Evolutionary conservation across 2,797 vertebrate genomes (phyloP).

Genomic region (Erethizon dorsatum): DNA sequence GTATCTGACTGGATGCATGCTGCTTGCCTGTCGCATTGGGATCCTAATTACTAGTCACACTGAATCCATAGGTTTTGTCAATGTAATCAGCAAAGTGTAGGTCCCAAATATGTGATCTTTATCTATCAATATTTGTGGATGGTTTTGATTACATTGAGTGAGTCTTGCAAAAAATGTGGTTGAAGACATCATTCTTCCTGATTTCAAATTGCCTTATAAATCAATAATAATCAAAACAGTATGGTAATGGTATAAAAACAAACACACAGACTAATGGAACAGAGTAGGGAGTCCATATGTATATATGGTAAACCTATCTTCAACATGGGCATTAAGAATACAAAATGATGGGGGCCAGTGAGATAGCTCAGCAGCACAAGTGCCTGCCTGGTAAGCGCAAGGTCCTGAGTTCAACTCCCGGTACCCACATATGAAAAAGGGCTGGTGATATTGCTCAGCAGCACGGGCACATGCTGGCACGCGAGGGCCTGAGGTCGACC

Average conservation of each 20-base stretch:
- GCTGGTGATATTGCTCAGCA: no score
- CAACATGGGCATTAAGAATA: no score
- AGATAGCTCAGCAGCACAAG: no score
- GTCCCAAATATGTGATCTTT: not conserved
- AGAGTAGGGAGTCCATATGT: not conserved
- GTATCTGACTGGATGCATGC: not conserved
- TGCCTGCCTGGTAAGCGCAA: no score
- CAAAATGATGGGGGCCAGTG: no score
- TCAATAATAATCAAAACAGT: not conserved
- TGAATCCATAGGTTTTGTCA: not conserved
- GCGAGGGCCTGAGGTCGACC: no score
- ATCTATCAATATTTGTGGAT: not conserved
- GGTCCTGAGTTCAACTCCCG: no score
- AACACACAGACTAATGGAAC: not conserved
- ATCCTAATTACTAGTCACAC: not conserved
- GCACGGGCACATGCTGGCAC: no score
- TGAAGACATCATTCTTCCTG: not conserved
- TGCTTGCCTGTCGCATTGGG: not conserved
- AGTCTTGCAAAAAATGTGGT: not conserved
- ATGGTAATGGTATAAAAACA: not conserved
- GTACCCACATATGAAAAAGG: no score
- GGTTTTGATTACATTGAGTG: not conserved
- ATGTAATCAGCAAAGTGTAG: not conserved
- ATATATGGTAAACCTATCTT: not conserved
- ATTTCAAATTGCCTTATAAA: not conserved